phyloP scores from a whole-genome alignment of 37 sponge, comb jelly and placozoan species.

The Tethya wilhelma region DNA sequence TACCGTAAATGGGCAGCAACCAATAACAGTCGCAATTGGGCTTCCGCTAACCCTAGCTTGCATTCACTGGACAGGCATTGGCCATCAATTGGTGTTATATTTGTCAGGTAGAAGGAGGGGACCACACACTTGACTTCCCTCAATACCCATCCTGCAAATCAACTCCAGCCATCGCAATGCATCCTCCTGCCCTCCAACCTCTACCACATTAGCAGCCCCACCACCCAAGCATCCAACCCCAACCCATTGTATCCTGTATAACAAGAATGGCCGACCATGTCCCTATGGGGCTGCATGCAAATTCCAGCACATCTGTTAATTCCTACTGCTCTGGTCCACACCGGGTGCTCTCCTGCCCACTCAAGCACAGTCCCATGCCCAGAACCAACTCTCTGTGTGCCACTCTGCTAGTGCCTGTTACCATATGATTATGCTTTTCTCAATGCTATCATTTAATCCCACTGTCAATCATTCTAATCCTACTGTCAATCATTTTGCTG shows the following conservation, averaged over 20 bases:
- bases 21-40: background rate
- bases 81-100: background rate
- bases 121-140: background rate
- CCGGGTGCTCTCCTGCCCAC: constrained; percentile 4
- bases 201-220: background rate
- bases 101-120: constrained; percentile 7
- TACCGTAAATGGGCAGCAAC: constrained; percentile 1
- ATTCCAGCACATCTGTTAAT: background rate
- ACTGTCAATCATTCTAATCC: too few species aligned
- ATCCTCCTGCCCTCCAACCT: background rate
- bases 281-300: background rate
- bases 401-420: too few species aligned
- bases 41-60: background rate
- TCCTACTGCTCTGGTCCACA: constrained; percentile 1
- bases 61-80: background rate
- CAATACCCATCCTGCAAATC: too few species aligned
- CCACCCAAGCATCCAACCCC: background rate
- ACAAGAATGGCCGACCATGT: background rate
- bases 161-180: background rate
- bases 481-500: too few species aligned
- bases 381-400: too few species aligned
- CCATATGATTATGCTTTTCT: too few species aligned
- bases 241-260: background rate
- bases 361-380: too few species aligned
- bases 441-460: too few species aligned